Conservation (phyloP, 2,888 invertebrate genomes). For the Amblyjoppa proteus region DNA sequence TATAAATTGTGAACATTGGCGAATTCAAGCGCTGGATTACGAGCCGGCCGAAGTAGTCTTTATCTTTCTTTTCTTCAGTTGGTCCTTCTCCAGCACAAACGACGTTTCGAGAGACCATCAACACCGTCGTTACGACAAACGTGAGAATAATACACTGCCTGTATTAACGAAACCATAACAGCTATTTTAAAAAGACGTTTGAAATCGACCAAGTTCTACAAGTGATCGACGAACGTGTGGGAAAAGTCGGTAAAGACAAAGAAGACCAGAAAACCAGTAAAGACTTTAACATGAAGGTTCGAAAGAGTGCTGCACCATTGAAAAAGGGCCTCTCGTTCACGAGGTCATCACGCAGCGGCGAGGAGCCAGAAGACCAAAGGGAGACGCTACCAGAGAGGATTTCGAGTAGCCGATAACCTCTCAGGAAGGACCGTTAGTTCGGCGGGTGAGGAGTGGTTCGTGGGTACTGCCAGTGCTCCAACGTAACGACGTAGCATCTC, state of each 20-base stretch:
- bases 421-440: conserved; percentile 62
- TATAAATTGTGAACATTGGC: conserved; percentile 1
- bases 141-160: background rate
- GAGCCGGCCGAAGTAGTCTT: background rate
- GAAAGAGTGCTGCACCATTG: conserved; percentile 33
- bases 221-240: background rate
- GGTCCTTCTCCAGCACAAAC: background rate
- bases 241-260: conserved; percentile 2
- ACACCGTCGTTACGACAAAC: conserved; percentile 5
- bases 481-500: conserved; percentile 65
- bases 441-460: conserved; percentile 62
- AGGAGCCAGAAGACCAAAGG: conserved; percentile 29
- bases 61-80: background rate
- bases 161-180: background rate
- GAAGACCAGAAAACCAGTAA: conserved; percentile 23
- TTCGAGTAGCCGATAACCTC: conserved; percentile 65
- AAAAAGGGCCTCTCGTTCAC: conserved; percentile 34
- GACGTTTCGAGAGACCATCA: background rate
- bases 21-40: background rate
- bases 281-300: conserved; percentile 28
- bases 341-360: conserved; percentile 36
- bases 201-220: conserved; percentile 1
- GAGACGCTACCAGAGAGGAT: conserved; percentile 49
- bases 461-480: conserved; percentile 60
- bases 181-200: background rate